Evolutionary conservation across 2,113 vertebrate species (phyloP), one percentile per base, ranked within the genome.

Genomic region (Cygnus atratus): DNA sequence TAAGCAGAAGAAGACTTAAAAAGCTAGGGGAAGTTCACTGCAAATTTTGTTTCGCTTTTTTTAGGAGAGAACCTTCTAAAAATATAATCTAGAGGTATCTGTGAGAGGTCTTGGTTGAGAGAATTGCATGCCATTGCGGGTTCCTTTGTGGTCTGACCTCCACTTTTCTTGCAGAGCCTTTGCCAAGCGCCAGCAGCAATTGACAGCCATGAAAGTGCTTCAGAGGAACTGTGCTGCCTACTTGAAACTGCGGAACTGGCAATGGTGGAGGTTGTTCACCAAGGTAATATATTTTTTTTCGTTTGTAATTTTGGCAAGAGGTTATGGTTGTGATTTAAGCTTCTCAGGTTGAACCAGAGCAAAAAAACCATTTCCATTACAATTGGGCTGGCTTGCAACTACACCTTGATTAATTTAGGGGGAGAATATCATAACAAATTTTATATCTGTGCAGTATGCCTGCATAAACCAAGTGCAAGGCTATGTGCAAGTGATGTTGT

Each of bases 171-270:
- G 46, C 95, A 99, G 99, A 96, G 99, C 99, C 12, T 99, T 99
- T 93, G 98, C 99, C 58, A 99, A 98, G 98, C 98, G 99, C 59
- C 99, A 99, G 95, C 99, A 99, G 98, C 99, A 99, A 92, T 95
- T 99, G 90, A 99, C 99, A 0, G 99, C 99, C 31, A 99, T 99
- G 99, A 99, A 98, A 84, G 99, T 99, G 81, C 99, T 99, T 85
- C 99, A 99, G 98, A 98, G 99, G 87, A 99, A 99, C 98, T 99
- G 99, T 18, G 99, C 99, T 3, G 99, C 99, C n/a, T 99, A 99
- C 94, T 96, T 99, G 78, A 99, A 99, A 94, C 98, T 99, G 84
- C 97, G 99, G 44, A 99, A 99, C 98, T 99, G 99, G 99, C 99
- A 99, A 63, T 99, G 99, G 99, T 99, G 99, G 99, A 98, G 99